Evolutionary conservation across 2,888 invertebrate genomes (phyloP), one percentile per base, ranked within the genome.

Genomic region (Hyposoter dolosus): DNA sequence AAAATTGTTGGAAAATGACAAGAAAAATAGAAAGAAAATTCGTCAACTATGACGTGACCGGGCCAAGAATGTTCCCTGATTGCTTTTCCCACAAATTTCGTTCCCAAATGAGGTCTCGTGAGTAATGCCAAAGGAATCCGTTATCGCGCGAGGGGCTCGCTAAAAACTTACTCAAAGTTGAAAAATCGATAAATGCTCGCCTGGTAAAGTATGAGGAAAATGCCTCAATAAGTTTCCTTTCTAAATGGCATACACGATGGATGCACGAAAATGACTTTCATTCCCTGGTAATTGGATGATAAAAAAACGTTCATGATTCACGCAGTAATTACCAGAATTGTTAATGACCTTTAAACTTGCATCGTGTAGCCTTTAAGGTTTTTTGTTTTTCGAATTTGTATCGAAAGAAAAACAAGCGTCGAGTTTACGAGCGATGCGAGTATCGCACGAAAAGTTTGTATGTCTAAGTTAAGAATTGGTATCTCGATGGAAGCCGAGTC

Each of bases 401-500:
- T 17, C 74, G 43, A 50, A 4, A 23, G 12, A 19, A 56, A 56
- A 10, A 23, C 9, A 56, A 56, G 23, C 9, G n/a, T n/a, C n/a
- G n/a, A n/a, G n/a, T 56, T 56, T 19, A 56, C n/a, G 56, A 3
- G 10, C 9, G 23, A 56, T 23, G 15, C 32, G 50, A 28, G 10
- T 15, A 43, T 3, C 32, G 66, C n/a, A 56, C 43, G n/a, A 17
- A 35, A 40, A 60, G 7, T 47, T 47, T 0, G 71, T 65, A 12
- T 50, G 50, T 47, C 47, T 23, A 66, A 50, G 43, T 56, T 76
- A 66, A 80, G 56, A 47, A 77, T 35, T 71, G 63, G 28, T 63
- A 76, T 69, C 68, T 84, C 86, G 84, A 82, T 82, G 69, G 74
- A 47, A 84, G 75, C 75, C 78, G 84, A 85, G 83, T 86, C 90